Percentiles rank a stretch among this genome's conserved stretches.
These are phyloP conservation scores for Leptosomus discolor DNA, from an alignment of 2,113 vertebrate genomes.

Conservation along the genomic window DNA sequence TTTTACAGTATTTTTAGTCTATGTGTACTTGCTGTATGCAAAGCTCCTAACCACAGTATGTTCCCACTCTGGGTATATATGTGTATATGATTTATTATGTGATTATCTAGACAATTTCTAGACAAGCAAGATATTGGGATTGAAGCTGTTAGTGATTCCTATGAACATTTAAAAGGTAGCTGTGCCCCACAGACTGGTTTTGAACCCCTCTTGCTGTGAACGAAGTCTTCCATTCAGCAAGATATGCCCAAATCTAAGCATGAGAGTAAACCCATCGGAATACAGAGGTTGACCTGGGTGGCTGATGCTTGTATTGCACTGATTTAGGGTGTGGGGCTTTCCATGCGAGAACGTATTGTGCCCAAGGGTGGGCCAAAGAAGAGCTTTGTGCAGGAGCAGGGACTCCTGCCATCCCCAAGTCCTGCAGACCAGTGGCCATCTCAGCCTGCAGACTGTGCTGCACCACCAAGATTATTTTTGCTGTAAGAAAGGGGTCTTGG, in stretches of 20 bases:
- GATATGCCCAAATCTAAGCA: neutral
- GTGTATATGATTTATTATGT: neutral
- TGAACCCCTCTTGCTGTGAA: neutral
- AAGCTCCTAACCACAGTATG: neutral
- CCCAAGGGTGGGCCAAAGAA: neutral
- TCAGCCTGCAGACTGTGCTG: neutral
- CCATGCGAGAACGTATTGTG: accelerated
- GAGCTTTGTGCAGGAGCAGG: neutral
- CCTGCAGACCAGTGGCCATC: neutral
- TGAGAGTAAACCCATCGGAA: neutral
- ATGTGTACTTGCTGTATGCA: neutral
- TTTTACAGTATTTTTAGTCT: neutral
- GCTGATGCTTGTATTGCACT: neutral
- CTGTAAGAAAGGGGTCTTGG: neutral
- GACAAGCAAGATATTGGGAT: neutral
- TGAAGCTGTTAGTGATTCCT: neutral
- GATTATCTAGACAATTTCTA: neutral
- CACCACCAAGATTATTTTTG: neutral
- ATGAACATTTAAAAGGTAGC: neutral
- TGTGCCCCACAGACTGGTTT: neutral
- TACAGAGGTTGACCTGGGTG: neutral
- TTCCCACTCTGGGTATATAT: neutral
- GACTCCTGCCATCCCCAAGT: neutral
- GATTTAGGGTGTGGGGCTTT: neutral
- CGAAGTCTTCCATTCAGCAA: accelerated